Conservation (phyloP, 2,113 vertebrate genomes). For the Macrotis lagotis region DNA sequence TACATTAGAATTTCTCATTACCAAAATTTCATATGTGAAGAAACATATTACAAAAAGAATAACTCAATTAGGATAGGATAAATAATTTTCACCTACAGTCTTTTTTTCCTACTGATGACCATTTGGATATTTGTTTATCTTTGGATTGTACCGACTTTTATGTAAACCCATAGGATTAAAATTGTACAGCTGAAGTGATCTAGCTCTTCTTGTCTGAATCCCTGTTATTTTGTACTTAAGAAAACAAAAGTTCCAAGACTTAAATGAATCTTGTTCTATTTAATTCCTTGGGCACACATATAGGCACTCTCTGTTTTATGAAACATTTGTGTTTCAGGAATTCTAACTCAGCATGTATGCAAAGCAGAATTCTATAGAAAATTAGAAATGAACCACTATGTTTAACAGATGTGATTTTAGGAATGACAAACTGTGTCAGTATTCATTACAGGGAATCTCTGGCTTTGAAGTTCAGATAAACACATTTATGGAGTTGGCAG, state of each 20-base stretch:
- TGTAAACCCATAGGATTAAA: not conserved
- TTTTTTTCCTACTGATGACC: not conserved
- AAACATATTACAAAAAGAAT: not conserved
- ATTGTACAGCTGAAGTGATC: not conserved
- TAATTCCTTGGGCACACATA: not conserved
- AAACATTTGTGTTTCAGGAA: not conserved
- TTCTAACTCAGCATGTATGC: not conserved
- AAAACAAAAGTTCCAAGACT: not conserved
- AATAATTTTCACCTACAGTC: not conserved
- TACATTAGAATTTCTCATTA: not conserved
- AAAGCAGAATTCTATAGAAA: not conserved
- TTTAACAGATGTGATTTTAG: not conserved
- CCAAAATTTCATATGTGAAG: not conserved
- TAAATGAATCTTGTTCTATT: not conserved
- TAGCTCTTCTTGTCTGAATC: not conserved
- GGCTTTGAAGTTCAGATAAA: slow-evolving; percentile 84
- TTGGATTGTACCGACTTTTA: not conserved
- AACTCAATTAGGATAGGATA: not conserved
- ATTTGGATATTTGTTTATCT: not conserved
- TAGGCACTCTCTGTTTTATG: not conserved
- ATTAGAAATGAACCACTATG: not conserved
- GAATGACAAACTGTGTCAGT: not conserved
- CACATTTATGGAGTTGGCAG: slow-evolving; percentile 83
- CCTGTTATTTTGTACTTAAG: not conserved
- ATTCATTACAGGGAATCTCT: slow-evolving; percentile 75